Percentiles rank a stretch among this genome's conserved stretches.
These are phyloP conservation scores for Coccyzus lansbergi DNA, from an alignment of 2,797 vertebrate species.

Conservation along the genomic window DNA sequence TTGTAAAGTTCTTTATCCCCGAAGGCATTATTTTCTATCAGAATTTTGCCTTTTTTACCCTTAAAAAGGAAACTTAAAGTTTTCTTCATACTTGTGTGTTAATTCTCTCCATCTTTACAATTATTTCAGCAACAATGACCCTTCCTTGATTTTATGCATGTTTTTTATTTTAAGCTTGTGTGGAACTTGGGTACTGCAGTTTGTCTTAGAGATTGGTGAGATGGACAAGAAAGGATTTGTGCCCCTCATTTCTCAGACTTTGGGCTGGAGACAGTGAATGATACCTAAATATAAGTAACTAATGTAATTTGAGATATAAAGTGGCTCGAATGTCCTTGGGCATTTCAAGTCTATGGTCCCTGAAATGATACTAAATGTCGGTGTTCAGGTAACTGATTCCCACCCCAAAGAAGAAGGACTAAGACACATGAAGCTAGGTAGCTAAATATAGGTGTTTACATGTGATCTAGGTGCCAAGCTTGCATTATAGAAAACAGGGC, in stretches of 20 bases:
- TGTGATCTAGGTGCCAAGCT: neutral
- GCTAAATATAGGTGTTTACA: neutral
- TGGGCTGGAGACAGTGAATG: neutral
- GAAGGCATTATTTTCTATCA: neutral
- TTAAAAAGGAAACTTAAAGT: neutral
- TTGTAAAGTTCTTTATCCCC: neutral
- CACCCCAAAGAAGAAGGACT: neutral
- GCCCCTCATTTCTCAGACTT: neutral
- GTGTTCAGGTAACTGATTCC: neutral
- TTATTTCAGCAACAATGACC: neutral
- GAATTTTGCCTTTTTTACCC: neutral
- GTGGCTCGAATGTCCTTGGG: neutral
- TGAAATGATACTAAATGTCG: neutral
- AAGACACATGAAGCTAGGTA: neutral
- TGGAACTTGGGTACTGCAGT: neutral
- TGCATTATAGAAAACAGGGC: neutral
- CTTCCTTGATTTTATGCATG: neutral
- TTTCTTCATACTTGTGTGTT: neutral
- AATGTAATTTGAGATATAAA: neutral
- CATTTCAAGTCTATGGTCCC: neutral
- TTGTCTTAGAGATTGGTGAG: neutral
- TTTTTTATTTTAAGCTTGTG: neutral
- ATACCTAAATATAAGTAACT: neutral
- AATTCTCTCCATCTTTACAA: neutral
- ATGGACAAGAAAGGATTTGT: neutral